Evolutionary conservation across 2,797 vertebrate species (phyloP).

Genomic region (Scleropages formosus): DNA sequence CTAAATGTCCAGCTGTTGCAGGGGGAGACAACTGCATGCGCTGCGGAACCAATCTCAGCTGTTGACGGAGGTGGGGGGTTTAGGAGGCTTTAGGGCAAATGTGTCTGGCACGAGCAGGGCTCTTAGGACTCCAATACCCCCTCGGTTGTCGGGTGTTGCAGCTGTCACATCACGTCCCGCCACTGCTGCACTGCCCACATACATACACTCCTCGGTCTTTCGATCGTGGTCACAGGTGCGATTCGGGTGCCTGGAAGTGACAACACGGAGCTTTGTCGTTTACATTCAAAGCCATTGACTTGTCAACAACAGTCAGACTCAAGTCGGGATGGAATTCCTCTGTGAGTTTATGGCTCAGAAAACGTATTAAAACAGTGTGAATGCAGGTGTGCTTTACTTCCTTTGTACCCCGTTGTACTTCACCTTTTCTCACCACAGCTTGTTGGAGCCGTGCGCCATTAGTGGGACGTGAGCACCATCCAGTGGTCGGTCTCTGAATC

Average conservation of each 20-base stretch:
- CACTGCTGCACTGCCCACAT: neutral
- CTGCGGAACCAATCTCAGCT: conserved; percentile 68
- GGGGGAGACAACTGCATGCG: conserved; percentile 63
- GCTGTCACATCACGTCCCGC: conserved; percentile 5
- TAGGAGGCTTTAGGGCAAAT: conserved; percentile 31
- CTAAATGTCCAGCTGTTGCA: conserved; percentile 66
- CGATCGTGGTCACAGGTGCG: neutral
- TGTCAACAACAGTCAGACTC: too few species aligned
- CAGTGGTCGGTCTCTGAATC: conserved; percentile 25
- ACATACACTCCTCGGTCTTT: too few species aligned
- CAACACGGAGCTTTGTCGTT: too few species aligned
- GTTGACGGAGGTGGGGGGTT: conserved; percentile 44
- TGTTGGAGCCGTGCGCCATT: neutral
- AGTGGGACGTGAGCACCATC: conserved; percentile 28
- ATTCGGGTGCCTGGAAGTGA: neutral
- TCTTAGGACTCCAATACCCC: conserved; percentile 19
- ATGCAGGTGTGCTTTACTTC: neutral
- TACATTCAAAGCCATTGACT: too few species aligned
- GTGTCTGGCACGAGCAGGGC: conserved; percentile 53
- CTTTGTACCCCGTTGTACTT: neutral
- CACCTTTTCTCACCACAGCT: neutral
- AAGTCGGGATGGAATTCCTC: too few species aligned
- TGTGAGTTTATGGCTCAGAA: neutral
- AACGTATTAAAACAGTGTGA: neutral
- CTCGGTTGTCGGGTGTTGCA: neutral